Evolutionary conservation across 2,113 vertebrate genomes (phyloP).

Genomic region (Cervus canadensis): DNA sequence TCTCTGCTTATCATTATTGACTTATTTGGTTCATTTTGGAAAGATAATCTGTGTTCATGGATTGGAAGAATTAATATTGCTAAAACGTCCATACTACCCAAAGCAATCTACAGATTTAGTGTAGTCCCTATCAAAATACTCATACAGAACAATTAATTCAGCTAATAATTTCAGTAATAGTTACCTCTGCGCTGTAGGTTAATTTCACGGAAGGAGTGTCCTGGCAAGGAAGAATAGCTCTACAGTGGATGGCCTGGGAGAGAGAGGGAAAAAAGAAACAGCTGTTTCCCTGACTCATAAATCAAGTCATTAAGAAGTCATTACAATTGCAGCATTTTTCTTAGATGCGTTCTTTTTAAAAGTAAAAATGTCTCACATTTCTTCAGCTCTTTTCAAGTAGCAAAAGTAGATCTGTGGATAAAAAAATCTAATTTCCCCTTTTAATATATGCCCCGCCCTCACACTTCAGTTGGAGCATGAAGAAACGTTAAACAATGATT

Average conservation of each 20-base stretch:
- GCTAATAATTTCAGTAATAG: not conserved
- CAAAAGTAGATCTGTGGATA: not conserved
- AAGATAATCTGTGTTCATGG: not conserved
- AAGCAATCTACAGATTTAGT: not conserved
- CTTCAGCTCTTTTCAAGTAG: not conserved
- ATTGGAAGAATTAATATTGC: not conserved
- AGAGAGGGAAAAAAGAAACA: not conserved
- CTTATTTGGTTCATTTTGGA: not conserved
- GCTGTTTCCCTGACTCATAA: not conserved
- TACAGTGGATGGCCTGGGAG: conserved; percentile 92
- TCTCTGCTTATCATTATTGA: not conserved
- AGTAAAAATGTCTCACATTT: not conserved
- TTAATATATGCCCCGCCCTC: not conserved
- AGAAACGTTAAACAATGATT: not conserved
- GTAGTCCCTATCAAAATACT: not conserved
- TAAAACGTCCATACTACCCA: not conserved
- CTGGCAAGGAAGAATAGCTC: conserved; percentile 95
- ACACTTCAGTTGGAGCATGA: not conserved
- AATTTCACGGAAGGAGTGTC: conserved; percentile 95
- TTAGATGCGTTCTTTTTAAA: not conserved
- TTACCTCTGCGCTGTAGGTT: conserved; percentile 96
- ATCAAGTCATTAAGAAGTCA: conserved; percentile 25
- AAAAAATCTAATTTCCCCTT: not conserved
- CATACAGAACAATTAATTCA: not conserved
- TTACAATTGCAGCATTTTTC: not conserved